These are phyloP conservation scores for Odocoileus virginianus DNA, from an alignment of 2,113 vertebrate species.

Conservation along the genomic window DNA sequence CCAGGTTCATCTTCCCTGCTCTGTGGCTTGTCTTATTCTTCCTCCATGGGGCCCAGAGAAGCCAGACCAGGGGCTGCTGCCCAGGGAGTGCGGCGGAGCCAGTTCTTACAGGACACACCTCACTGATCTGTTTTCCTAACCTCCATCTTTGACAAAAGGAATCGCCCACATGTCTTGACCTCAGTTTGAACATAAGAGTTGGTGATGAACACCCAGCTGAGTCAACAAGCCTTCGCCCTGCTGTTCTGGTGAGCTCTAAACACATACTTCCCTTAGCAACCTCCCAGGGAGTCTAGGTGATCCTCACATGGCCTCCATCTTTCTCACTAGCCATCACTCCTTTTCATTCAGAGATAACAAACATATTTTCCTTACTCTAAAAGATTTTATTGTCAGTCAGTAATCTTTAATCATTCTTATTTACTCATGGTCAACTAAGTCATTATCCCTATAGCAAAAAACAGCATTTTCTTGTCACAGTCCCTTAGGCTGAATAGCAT, in stretches of 20 bases:
- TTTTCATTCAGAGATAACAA: neutral
- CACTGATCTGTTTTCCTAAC: fast-evolving
- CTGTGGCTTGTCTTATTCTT: neutral
- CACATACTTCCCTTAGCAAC: neutral
- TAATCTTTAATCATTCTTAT: neutral
- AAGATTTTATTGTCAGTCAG: neutral
- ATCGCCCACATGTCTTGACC: neutral
- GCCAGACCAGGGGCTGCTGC: neutral
- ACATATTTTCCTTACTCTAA: neutral
- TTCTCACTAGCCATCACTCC: neutral
- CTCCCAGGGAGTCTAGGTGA: neutral
- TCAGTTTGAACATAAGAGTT: neutral
- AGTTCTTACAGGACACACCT: neutral
- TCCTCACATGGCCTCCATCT: neutral
- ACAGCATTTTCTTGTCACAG: neutral
- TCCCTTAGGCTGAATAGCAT: neutral
- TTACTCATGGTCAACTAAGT: neutral
- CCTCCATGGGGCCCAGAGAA: neutral
- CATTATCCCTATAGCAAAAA: neutral
- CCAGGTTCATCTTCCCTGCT: neutral
- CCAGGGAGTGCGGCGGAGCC: fast-evolving
- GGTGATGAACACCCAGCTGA: neutral
- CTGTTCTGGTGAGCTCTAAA: neutral
- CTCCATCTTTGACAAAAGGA: neutral
- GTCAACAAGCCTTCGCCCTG: neutral